Base-by-base conservation (phyloP, 2,797 vertebrate genomes). In the Acridotheres tristis region DNA sequence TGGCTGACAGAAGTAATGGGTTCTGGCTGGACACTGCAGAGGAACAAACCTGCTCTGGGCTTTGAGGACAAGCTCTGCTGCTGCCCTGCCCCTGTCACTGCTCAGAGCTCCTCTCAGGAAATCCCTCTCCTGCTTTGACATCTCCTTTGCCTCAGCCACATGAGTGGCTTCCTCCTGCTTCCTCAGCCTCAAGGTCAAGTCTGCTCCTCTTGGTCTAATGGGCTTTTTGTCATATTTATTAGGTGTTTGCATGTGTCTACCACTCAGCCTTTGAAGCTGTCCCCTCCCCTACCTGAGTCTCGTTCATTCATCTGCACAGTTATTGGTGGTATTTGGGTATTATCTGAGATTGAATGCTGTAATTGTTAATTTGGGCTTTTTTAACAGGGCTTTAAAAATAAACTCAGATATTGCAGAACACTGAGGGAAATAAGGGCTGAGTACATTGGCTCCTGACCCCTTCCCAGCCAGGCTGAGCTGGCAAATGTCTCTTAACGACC, bases 161-260 rank as follows among this genome's bases (percentile, higher is more conserved):
- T 36, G 29, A 85, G n/a, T 30, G 53, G 51, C 58, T 89, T 91
- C 83, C 84, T 90, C 34, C 50, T 71, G 25, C 61, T 77, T 77
- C 68, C 51, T 78, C 1, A 0, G 63, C 47, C 62, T 40, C 93
- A 74, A 92, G 91, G 82, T 92, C 91, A 82, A 59, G n/a, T 59
- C 1, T 0, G 45, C 25, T 88, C 3, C 45, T 88, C 88, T 66
- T 26, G 43, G 29, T 63, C 66, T 96, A 93, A 91, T 83, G 84
- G 78, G 9, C 0, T 50, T 94, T 95, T 90, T 79, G 79, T 88
- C 79, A 76, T 86, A 73, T 94, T 95, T 96, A 92, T 95, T 94
- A 86, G 73, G 91, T 92, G 94, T 69, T 92, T 65, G 66, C 0
- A 1, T 51, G 27, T 32, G 29, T 58, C 65, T 78, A 16, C n/a